Evolutionary conservation across 2,888 invertebrate genomes (phyloP).

Genomic region (Diarsia dahlii): DNA sequence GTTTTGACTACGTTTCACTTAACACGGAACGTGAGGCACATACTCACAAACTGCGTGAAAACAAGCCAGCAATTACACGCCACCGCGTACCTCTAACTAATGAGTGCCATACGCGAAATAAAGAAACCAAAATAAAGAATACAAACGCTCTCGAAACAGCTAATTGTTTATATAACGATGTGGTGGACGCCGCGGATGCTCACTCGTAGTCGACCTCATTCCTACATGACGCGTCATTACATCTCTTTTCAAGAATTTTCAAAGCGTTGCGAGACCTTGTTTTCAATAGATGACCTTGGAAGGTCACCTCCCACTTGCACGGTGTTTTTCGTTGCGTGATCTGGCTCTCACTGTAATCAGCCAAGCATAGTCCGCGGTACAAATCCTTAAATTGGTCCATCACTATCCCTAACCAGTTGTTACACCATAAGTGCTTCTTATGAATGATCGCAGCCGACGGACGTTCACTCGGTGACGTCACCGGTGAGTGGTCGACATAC

Average conservation of each 20-base stretch:
- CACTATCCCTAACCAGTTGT: conserved; percentile 62
- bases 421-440: conserved; percentile 59
- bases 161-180: conserved; percentile 72
- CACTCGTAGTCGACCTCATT: conserved; percentile 63
- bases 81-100: conserved; percentile 55
- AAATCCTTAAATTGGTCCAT: conserved; percentile 56
- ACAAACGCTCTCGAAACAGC: conserved; percentile 60
- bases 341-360: conserved; percentile 49
- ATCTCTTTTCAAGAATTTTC: conserved; percentile 60
- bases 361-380: conserved; percentile 27
- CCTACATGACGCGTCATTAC: conserved; percentile 59
- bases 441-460: conserved; percentile 52
- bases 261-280: conserved; percentile 34
- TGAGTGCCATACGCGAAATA: conserved; percentile 42
- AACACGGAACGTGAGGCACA: conserved; percentile 57
- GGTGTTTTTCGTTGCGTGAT: conserved; percentile 45
- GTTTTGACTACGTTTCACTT: conserved; percentile 67
- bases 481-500: conserved; percentile 59
- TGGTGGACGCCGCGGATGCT: conserved; percentile 47
- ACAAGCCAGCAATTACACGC: conserved; percentile 53
- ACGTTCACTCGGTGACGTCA: conserved; percentile 65
- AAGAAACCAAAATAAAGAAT: conserved; percentile 54
- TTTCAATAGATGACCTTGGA: conserved; percentile 61
- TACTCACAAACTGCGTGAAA: conserved; percentile 52
- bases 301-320: conserved; percentile 49